These are phyloP conservation scores for Muscicapa striata DNA, from an alignment of 2,797 vertebrate species.

Conservation along the genomic window DNA sequence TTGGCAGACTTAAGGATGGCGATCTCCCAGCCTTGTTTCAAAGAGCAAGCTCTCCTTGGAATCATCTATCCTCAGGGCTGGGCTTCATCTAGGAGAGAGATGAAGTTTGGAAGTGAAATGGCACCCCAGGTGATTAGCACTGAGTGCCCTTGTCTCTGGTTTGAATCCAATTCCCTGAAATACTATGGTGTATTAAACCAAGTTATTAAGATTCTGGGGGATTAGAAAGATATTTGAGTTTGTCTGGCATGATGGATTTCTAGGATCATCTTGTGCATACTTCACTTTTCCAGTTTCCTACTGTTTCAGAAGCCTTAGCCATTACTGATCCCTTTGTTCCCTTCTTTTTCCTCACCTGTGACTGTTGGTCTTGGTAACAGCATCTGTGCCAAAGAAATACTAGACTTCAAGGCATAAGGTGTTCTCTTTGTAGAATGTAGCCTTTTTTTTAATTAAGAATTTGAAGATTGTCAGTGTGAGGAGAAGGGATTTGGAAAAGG, in stretches of 20 bases:
- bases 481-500: not conserved
- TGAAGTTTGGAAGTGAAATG: not conserved
- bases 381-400: not conserved
- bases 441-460: not conserved
- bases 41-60: not conserved
- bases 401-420: not conserved
- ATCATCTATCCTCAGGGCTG: not conserved
- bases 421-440: not conserved
- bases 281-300: not conserved
- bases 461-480: not conserved
- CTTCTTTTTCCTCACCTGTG: not conserved
- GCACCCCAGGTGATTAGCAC: accelerated
- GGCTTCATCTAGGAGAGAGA: not conserved
- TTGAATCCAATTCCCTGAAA: not conserved
- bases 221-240: not conserved
- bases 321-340: not conserved
- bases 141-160: not conserved
- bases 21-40: not conserved
- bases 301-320: not conserved
- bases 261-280: not conserved
- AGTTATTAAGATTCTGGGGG: not conserved
- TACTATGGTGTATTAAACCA: not conserved
- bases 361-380: not conserved
- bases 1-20: not conserved
- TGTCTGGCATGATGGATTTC: not conserved